Evolutionary conservation across 2,888 invertebrate species (phyloP).

Genomic region (Pharmacophagus antenor): DNA sequence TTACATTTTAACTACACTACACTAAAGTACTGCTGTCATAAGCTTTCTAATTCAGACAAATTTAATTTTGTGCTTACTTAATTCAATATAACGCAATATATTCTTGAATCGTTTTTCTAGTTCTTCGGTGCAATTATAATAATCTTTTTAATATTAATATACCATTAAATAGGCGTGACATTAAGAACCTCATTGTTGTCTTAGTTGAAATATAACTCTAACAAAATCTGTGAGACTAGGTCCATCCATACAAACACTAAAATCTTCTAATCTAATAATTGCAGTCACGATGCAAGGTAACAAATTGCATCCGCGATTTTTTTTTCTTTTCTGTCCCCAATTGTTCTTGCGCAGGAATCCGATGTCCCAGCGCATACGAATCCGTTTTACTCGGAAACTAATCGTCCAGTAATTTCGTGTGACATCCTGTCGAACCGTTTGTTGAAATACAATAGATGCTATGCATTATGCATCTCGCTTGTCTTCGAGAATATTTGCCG

Average conservation of each 20-base stretch:
- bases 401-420: conserved; percentile 70
- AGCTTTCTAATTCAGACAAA: too few relatives aligned
- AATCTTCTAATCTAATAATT: background rate
- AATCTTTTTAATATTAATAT: too few relatives aligned
- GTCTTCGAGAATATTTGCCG: conserved; percentile 33
- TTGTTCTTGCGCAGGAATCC: conserved; percentile 35
- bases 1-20: too few relatives aligned
- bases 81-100: too few relatives aligned
- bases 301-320: conserved; percentile 40
- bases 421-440: conserved; percentile 53
- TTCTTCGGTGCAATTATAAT: too few relatives aligned
- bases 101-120: too few relatives aligned
- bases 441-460: conserved; percentile 45
- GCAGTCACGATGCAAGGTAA: conserved; percentile 29
- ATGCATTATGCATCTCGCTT: conserved; percentile 50
- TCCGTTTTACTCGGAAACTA: conserved; percentile 65
- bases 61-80: too few relatives aligned
- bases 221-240: too few relatives aligned
- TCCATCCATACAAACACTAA: background rate
- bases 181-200: too few relatives aligned
- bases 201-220: too few relatives aligned
- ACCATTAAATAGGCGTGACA: too few relatives aligned
- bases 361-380: conserved; percentile 41
- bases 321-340: conserved; percentile 32
- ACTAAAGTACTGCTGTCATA: too few relatives aligned